Evolutionary conservation across 2,888 invertebrate species (phyloP).

Genomic region (Ischnus inquisitorius): DNA sequence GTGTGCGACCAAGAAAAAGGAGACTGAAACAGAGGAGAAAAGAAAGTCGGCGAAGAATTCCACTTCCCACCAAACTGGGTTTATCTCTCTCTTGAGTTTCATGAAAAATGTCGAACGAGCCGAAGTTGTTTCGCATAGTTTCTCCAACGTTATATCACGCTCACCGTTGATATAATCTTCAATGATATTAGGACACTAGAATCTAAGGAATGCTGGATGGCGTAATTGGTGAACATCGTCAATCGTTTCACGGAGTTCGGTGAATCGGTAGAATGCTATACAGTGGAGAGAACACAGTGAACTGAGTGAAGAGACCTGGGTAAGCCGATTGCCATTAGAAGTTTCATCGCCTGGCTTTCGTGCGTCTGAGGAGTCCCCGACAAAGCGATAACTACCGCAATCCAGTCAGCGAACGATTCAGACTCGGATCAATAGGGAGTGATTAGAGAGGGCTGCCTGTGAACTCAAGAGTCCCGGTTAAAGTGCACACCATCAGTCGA

Average conservation of each 20-base stretch:
- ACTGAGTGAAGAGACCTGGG: conserved; percentile 27
- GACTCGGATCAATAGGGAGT: conserved; percentile 63
- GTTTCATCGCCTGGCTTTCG: conserved; percentile 45
- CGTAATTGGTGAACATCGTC: conserved; percentile 32
- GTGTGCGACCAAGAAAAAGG: conserved; percentile 9
- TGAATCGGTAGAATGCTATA: conserved; percentile 5
- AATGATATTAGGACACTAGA: conserved; percentile 13
- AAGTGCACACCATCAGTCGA: conserved; percentile 38
- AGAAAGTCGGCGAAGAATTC: conserved; percentile 35
- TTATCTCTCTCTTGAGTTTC: conserved; percentile 13
- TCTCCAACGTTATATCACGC: background rate
- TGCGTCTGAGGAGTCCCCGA: conserved; percentile 34
- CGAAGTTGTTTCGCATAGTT: conserved; percentile 28
- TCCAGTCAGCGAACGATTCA: conserved; percentile 52
- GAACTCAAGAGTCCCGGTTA: conserved; percentile 44
- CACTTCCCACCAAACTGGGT: conserved; percentile 6
- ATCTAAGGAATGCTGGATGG: background rate
- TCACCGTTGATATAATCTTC: conserved; percentile 30
- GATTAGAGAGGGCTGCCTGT: conserved; percentile 59
- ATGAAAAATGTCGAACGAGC: conserved; percentile 18
- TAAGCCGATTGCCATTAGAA: conserved; percentile 63
- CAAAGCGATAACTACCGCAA: conserved; percentile 62
- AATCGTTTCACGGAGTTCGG: conserved; percentile 4
- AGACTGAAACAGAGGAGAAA: conserved; percentile 16
- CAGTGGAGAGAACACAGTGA: background rate